These are phyloP conservation scores for Nineta flava DNA, from an alignment of 2,888 invertebrate genomes.

Conservation along the genomic window DNA sequence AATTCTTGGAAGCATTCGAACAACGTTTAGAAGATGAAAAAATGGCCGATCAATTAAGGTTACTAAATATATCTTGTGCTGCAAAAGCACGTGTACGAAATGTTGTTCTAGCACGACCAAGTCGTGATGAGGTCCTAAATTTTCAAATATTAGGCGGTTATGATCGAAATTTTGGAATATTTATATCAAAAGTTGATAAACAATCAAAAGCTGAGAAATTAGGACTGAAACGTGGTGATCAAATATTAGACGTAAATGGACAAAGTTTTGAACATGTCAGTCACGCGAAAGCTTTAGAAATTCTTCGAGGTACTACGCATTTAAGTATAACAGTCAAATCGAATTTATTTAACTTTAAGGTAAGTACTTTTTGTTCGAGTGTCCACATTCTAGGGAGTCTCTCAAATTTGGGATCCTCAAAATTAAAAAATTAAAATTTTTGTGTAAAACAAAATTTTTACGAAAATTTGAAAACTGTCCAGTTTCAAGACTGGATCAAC, in stretches of 20 bases:
- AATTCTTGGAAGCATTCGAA: constrained; percentile 87
- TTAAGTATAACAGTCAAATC: constrained; percentile 93
- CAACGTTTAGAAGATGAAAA: constrained; percentile 65
- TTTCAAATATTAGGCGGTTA: constrained; percentile 90
- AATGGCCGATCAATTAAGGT: constrained; percentile 65
- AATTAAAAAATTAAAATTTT: neutral
- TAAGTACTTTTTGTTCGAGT: too few relatives aligned
- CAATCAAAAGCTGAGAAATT: constrained; percentile 90
- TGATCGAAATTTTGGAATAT: constrained; percentile 84
- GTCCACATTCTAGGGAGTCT: too few relatives aligned
- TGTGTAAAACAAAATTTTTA: too few relatives aligned
- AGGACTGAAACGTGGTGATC: constrained; percentile 92
- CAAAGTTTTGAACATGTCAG: constrained; percentile 91
- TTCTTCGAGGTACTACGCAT: constrained; percentile 86
- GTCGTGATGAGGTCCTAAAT: constrained; percentile 82
- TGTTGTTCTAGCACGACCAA: constrained; percentile 80
- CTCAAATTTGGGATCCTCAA: constrained; percentile 13
- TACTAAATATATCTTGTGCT: constrained; percentile 92
- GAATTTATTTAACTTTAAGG: constrained; percentile 76
- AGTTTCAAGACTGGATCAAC: too few relatives aligned
- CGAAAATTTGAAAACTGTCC: too few relatives aligned
- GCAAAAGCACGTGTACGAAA: constrained; percentile 89
- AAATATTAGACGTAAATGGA: constrained; percentile 95
- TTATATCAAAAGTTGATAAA: constrained; percentile 86
- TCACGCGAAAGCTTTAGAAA: constrained; percentile 81